A percentile compares a stretch with the other conserved stretches of the same genome.
phyloP scores from a whole-genome alignment of 1,140 invertebrate species.

The Apis cerana region DNA sequence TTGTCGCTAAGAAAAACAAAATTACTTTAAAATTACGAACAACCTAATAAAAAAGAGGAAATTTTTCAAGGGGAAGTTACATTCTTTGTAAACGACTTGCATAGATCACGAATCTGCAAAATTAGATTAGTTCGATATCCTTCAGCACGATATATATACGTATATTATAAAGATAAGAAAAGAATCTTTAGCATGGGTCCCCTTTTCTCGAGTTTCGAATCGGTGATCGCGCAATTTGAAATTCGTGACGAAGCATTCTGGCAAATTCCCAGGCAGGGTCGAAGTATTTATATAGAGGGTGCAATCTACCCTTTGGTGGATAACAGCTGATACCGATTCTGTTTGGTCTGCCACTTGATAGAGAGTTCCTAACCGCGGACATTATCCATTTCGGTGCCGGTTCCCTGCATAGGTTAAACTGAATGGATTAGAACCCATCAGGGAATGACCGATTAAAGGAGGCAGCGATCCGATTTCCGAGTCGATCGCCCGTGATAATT shows the following conservation, averaged over 20 bases:
- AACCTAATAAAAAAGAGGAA: no score
- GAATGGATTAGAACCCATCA: constrained; percentile 42
- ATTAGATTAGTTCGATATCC: no score
- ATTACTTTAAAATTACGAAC: no score
- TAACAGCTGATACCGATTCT: constrained; percentile 59
- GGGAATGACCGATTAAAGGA: constrained; percentile 12
- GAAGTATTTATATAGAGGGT: constrained; percentile 18
- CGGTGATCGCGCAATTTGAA: background rate
- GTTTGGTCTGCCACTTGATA: constrained; percentile 57
- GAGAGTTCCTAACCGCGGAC: constrained; percentile 53
- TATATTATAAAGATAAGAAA: no score
- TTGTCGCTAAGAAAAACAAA: no score
- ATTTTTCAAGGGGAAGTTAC: no score
- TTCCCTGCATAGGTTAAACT: constrained; percentile 41
- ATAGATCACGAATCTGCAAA: no score
- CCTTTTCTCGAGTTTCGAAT: no score
- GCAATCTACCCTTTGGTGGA: constrained; percentile 41
- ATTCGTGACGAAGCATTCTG: background rate
- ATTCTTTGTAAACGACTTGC: no score
- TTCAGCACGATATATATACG: no score
- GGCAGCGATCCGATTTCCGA: constrained; percentile 12
- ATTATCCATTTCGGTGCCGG: constrained; percentile 32
- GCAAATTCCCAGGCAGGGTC: background rate
- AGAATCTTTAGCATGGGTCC: no score
- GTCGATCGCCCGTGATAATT: background rate